A percentile compares a stretch with the other conserved stretches of the same genome.
phyloP scores from a whole-genome alignment of 2,797 vertebrate genomes.

The Lutjanus campechanus region DNA sequence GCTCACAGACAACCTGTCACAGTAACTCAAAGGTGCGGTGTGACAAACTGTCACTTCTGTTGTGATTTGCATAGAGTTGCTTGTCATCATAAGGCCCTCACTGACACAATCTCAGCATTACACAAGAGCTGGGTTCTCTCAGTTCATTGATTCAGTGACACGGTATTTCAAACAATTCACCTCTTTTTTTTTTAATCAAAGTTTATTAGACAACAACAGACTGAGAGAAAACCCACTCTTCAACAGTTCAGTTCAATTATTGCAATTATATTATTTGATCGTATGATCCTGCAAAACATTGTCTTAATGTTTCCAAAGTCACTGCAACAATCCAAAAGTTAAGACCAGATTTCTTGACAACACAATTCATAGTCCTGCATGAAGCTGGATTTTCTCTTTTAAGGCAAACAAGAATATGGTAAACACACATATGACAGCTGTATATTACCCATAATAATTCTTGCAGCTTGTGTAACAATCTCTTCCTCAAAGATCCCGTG shows the following conservation, averaged over 20 bases:
- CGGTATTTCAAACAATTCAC: conserved; percentile 5
- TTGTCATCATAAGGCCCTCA: conserved; percentile 47
- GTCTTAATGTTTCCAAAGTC: conserved; percentile 23
- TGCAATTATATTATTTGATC: conserved; percentile 14
- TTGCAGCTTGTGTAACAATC: conserved; percentile 3
- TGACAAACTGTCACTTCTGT: conserved; percentile 47
- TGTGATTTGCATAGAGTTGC: conserved; percentile 78
- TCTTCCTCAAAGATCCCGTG: conserved; percentile 3
- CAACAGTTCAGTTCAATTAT: conserved; percentile 15
- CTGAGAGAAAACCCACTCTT: conserved; percentile 36
- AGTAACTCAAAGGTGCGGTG: conserved; percentile 54
- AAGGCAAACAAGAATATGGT: conserved; percentile 23
- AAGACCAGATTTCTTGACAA: conserved; percentile 10
- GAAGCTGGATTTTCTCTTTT: conserved; percentile 27
- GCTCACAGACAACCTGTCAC: conserved; percentile 59
- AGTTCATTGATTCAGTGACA: conserved; percentile 10
- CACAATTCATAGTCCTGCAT: neutral
- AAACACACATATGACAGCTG: conserved; percentile 28
- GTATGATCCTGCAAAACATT: neutral
- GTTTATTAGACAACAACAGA: conserved; percentile 14
- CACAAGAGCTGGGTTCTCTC: conserved; percentile 14
- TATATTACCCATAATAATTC: conserved; percentile 13
- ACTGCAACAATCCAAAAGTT: neutral
- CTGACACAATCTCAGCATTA: conserved; percentile 22
- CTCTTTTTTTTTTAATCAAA: neutral